These are phyloP conservation scores for Penaeus monodon DNA, from an alignment of 2,888 invertebrate species.

Conservation along the genomic window DNA sequence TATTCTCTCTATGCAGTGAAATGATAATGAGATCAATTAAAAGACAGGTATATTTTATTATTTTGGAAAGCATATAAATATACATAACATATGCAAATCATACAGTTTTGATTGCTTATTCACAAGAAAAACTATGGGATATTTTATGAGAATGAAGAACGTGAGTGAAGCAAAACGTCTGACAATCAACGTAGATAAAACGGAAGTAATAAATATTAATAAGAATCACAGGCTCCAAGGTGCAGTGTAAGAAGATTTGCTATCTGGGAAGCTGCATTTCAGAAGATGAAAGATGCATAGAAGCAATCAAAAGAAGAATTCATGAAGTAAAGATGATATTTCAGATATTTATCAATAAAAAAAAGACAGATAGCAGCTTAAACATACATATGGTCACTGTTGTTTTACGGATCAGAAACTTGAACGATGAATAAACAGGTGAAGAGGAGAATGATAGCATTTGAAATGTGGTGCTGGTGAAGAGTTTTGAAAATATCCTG, in stretches of 20 bases:
- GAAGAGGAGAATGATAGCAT: too few relatives aligned
- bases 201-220: neutral
- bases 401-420: too few relatives aligned
- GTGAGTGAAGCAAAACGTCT: neutral
- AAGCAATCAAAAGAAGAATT: neutral
- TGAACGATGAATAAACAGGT: too few relatives aligned
- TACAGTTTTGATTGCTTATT: neutral
- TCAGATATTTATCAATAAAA: neutral
- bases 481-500: too few relatives aligned
- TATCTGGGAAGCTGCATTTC: constrained; percentile 1
- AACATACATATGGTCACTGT: too few relatives aligned
- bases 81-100: too few relatives aligned
- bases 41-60: neutral
- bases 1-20: neutral
- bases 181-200: neutral
- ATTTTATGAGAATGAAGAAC: too few relatives aligned
- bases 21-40: neutral
- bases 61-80: too few relatives aligned
- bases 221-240: neutral
- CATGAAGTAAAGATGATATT: neutral
- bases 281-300: neutral
- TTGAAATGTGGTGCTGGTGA: too few relatives aligned
- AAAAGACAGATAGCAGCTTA: too few relatives aligned
- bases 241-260: neutral
- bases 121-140: neutral